Conservation (phyloP, 64 coral and sea anemone genomes). For the Astreopora myriophthalma region DNA sequence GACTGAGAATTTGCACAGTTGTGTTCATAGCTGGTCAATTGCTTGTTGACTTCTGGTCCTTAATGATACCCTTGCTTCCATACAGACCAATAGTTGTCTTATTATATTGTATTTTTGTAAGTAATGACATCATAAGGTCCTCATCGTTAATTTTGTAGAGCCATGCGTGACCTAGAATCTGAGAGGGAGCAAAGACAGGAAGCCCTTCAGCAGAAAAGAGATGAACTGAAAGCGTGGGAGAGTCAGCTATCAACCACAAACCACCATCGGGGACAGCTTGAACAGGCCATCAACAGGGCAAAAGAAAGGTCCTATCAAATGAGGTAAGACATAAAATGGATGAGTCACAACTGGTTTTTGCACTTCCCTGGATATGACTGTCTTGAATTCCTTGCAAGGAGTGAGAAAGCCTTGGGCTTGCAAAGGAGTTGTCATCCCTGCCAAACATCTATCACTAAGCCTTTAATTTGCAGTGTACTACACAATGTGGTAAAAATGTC, state of each 20-base stretch:
- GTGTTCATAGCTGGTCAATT: too few relatives aligned
- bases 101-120: background rate
- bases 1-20: too few relatives aligned
- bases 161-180: slow-evolving; percentile 91
- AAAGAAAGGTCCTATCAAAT: slow-evolving; percentile 86
- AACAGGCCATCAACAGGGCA: slow-evolving; percentile 67
- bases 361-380: too few relatives aligned
- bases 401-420: too few relatives aligned
- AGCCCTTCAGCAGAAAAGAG: slow-evolving; percentile 70
- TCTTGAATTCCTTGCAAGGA: too few relatives aligned
- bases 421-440: too few relatives aligned
- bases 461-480: too few relatives aligned
- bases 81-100: too few relatives aligned
- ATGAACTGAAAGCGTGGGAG: slow-evolving; percentile 76
- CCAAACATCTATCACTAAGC: too few relatives aligned
- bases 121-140: background rate
- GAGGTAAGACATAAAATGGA: slow-evolving; percentile 34
- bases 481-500: too few relatives aligned
- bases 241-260: slow-evolving; percentile 83
- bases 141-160: slow-evolving; percentile 56
- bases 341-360: background rate
- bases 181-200: slow-evolving; percentile 84
- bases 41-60: too few relatives aligned
- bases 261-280: slow-evolving; percentile 85
- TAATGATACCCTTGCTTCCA: too few relatives aligned